Evolutionary conservation across 2,888 invertebrate species (phyloP).

Genomic region (Cancer borealis): DNA sequence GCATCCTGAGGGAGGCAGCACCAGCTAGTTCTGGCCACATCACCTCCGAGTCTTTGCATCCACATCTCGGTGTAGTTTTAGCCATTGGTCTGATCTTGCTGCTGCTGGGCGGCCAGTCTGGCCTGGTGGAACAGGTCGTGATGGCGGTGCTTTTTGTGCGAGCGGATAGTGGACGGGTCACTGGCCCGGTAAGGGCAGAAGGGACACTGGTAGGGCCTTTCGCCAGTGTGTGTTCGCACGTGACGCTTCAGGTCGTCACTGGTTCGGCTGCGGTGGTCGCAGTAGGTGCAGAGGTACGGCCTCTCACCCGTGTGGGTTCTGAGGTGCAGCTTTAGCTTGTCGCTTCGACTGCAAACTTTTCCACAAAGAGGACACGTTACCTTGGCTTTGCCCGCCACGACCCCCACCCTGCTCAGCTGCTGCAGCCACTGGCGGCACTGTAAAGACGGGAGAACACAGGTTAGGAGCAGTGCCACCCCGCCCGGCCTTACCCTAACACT

Average conservation of each 20-base stretch:
- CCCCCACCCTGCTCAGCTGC: slow-evolving; percentile 72
- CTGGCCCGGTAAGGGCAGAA: slow-evolving; percentile 74
- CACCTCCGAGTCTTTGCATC: slow-evolving; percentile 61
- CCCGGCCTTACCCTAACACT: slow-evolving; percentile 56
- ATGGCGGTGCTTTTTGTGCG: slow-evolving; percentile 75
- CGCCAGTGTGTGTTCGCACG: slow-evolving; percentile 75
- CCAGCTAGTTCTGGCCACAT: slow-evolving; percentile 46
- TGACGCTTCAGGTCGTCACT: slow-evolving; percentile 76
- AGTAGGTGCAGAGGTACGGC: slow-evolving; percentile 75
- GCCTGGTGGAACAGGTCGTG: slow-evolving; percentile 71
- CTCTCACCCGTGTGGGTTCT: slow-evolving; percentile 75
- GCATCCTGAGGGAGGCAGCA: slow-evolving; percentile 36
- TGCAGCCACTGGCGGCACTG: slow-evolving; percentile 76
- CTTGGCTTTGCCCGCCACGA: slow-evolving; percentile 69
- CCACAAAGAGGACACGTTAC: slow-evolving; percentile 76
- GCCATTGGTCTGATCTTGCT: slow-evolving; percentile 55
- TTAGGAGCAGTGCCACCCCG: slow-evolving; percentile 66
- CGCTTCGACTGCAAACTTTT: slow-evolving; percentile 75
- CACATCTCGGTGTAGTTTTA: slow-evolving; percentile 41
- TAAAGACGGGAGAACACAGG: slow-evolving; percentile 70
- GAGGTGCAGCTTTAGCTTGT: slow-evolving; percentile 75
- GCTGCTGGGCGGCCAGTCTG: slow-evolving; percentile 56
- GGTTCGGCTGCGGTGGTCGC: slow-evolving; percentile 73
- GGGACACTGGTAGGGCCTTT: slow-evolving; percentile 75
- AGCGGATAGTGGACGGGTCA: slow-evolving; percentile 76